phyloP scores from a whole-genome alignment of 2,113 vertebrate genomes.

The Geothlypis trichas region DNA sequence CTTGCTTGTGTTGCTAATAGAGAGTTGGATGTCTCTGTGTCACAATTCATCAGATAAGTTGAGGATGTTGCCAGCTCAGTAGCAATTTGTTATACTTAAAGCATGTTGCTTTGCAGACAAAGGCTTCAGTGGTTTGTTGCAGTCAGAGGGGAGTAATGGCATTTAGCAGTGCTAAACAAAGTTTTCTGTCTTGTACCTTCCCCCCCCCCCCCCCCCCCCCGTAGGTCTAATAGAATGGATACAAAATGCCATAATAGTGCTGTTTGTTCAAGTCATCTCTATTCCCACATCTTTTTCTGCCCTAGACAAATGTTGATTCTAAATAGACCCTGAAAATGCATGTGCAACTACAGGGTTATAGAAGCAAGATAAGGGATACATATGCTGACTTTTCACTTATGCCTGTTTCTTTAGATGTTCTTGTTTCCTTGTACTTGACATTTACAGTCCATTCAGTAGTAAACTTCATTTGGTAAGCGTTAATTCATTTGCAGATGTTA shows the following conservation, averaged over 20 bases:
- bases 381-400: neutral
- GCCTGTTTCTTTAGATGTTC: neutral
- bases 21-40: neutral
- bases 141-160: neutral
- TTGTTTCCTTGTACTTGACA: neutral
- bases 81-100: neutral
- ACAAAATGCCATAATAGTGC: neutral
- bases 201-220: rapidly evolving
- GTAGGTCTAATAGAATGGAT: neutral
- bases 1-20: neutral
- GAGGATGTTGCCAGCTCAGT: neutral
- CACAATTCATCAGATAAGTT: neutral
- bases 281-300: neutral
- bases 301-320: neutral
- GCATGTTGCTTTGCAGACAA: neutral
- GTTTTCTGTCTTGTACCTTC: neutral
- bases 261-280: neutral
- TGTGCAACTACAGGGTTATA: neutral
- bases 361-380: neutral
- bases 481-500: neutral
- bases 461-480: neutral
- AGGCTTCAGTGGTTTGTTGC: neutral
- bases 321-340: neutral
- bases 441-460: neutral
- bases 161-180: neutral